A percentile compares a stretch with the other conserved stretches of the same genome.
Evolutionary conservation across 2,797 vertebrate genomes (phyloP).

Genomic region (Anguilla pacifica): DNA sequence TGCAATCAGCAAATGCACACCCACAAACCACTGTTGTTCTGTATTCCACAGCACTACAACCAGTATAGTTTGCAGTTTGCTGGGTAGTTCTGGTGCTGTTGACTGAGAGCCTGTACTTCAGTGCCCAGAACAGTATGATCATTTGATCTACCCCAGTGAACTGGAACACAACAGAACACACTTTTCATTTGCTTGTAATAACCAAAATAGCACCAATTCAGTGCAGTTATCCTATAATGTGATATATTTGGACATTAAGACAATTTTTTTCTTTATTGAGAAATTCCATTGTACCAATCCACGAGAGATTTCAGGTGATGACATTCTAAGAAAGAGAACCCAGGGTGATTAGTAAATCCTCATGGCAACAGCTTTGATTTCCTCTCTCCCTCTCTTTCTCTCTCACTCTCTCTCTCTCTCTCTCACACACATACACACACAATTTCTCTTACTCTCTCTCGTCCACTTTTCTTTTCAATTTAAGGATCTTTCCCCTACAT

Average conservation of each 20-base stretch:
- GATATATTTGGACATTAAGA: neutral
- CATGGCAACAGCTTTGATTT: neutral
- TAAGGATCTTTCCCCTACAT: neutral
- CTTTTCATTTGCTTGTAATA: neutral
- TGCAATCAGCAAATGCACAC: neutral
- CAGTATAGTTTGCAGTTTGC: neutral
- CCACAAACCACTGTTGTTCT: neutral
- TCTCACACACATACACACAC: too few relatives aligned
- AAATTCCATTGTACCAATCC: neutral
- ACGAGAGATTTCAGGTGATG: neutral
- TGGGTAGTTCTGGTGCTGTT: neutral
- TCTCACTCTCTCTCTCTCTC: neutral
- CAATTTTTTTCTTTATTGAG: neutral
- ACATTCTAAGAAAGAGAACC: neutral
- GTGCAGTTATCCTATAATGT: neutral
- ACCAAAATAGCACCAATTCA: neutral
- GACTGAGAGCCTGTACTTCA: slow-evolving; percentile 14
- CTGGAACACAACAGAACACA: slow-evolving; percentile 10
- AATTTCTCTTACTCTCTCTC: neutral
- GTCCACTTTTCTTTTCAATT: neutral
- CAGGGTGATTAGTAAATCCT: neutral
- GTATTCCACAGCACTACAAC: slow-evolving; percentile 2
- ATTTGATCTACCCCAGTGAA: slow-evolving; percentile 19
- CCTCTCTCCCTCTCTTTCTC: neutral
- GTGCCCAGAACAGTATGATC: slow-evolving; percentile 8